Percentiles rank a stretch among this genome's conserved stretches.
Conservation (phyloP, 2,113 vertebrate genomes). For the Chaetodon trifascialis region DNA sequence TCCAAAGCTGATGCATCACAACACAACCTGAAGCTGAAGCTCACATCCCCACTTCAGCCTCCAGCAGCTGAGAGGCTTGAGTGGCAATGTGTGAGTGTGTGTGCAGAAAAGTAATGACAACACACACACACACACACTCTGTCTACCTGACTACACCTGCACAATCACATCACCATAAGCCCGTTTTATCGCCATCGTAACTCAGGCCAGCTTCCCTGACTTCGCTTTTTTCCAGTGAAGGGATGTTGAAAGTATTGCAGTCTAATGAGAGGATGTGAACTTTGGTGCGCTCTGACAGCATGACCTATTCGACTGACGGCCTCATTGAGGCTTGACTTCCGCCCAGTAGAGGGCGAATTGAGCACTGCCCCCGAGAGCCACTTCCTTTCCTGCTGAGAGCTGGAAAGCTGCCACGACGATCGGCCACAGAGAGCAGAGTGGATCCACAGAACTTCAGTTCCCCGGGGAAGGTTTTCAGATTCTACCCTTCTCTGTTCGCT, state of each 20-base stretch:
- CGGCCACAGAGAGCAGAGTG: slow-evolving; percentile 60
- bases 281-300: slow-evolving; percentile 78
- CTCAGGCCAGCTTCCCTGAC: slow-evolving; percentile 53
- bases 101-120: slow-evolving; percentile 30
- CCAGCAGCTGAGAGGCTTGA: slow-evolving; percentile 67
- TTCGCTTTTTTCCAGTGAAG: slow-evolving; percentile 48
- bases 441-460: slow-evolving; percentile 66
- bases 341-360: slow-evolving; percentile 84
- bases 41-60: slow-evolving; percentile 31
- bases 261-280: slow-evolving; percentile 82
- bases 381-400: slow-evolving; percentile 85
- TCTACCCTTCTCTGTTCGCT: slow-evolving; percentile 6
- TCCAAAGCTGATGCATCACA: slow-evolving; percentile 33
- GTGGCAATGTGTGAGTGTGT: slow-evolving; percentile 12
- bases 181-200: slow-evolving; percentile 20
- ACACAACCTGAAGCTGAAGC: slow-evolving; percentile 25
- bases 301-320: slow-evolving; percentile 74
- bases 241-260: slow-evolving; percentile 63
- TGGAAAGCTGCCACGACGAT: slow-evolving; percentile 79
- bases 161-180: slow-evolving; percentile 33
- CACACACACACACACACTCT: slow-evolving; percentile 16
- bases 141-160: slow-evolving; percentile 62
- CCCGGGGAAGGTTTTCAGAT: slow-evolving; percentile 19
- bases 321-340: slow-evolving; percentile 81
- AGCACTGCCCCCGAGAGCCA: slow-evolving; percentile 73